Percentiles rank a stretch among this genome's conserved stretches.
Conservation (phyloP, 2,113 vertebrate genomes). For the Gobiocypris rarus region DNA sequence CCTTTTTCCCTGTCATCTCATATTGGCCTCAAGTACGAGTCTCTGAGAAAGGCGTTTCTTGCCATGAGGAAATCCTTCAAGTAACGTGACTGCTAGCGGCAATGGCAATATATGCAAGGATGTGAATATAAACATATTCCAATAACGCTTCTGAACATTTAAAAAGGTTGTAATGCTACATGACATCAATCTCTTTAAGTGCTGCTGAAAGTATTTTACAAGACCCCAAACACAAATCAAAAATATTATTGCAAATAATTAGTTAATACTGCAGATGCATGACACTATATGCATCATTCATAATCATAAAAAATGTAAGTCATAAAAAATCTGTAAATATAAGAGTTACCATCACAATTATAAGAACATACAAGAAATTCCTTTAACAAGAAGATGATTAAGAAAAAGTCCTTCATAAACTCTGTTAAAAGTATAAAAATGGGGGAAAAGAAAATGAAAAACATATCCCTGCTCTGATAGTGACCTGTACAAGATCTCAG, state of each 20-base stretch:
- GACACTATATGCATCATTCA: constrained; percentile 54
- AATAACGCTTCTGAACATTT: neutral
- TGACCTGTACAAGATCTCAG: neutral
- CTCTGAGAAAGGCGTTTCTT: neutral
- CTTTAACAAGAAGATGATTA: neutral
- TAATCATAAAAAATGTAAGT: constrained; percentile 22
- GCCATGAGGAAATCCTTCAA: neutral
- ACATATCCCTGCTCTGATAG: neutral
- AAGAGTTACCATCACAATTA: neutral
- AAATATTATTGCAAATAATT: constrained; percentile 64
- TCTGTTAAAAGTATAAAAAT: constrained; percentile 30
- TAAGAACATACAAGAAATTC: neutral
- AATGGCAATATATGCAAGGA: neutral
- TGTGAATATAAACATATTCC: neutral
- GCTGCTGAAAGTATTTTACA: constrained; percentile 73
- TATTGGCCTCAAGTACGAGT: neutral
- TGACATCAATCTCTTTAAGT: constrained; percentile 79
- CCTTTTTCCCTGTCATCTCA: neutral
- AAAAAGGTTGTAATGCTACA: constrained; percentile 58
- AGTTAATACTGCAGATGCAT: constrained; percentile 60
- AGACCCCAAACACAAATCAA: constrained; percentile 41
- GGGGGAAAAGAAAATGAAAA: neutral
- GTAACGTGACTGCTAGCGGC: neutral
- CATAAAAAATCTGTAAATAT: neutral
- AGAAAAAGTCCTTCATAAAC: neutral